These are phyloP conservation scores for Unio delphinus DNA, from an alignment of 2,888 invertebrate species.

Conservation along the genomic window DNA sequence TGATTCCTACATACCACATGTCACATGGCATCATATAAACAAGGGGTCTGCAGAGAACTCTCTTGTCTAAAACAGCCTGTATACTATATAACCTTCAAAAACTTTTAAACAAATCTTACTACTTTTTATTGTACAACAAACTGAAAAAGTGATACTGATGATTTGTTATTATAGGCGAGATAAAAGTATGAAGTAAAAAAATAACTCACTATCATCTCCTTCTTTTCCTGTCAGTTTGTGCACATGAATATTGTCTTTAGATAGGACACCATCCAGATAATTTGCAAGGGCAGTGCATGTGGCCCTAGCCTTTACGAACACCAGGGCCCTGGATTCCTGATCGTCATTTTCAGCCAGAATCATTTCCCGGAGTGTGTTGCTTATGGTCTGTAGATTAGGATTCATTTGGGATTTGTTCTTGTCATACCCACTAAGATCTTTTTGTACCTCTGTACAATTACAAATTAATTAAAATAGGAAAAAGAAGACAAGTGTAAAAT, in stretches of 20 bases:
- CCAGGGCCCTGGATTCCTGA: constrained; percentile 38
- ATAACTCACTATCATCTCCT: constrained; percentile 19
- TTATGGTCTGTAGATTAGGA: constrained; percentile 39
- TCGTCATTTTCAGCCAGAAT: constrained; percentile 20
- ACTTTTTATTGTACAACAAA: too few species aligned
- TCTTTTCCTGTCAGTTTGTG: constrained; percentile 23
- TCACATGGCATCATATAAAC: too few species aligned
- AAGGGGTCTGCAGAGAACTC: too few species aligned
- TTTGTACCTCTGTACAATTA: constrained; percentile 26
- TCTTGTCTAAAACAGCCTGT: too few species aligned
- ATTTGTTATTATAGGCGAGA: too few species aligned
- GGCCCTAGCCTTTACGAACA: constrained; percentile 52
- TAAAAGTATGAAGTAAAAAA: neutral
- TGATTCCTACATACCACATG: too few species aligned
- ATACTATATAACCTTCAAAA: too few species aligned
- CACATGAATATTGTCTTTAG: constrained; percentile 5
- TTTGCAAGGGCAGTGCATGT: constrained; percentile 39
- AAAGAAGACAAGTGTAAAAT: too few species aligned
- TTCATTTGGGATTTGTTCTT: constrained; percentile 19
- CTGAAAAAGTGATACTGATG: too few species aligned
- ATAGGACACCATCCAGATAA: constrained; percentile 33
- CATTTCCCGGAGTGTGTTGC: constrained; percentile 24
- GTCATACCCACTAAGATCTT: constrained; percentile 11
- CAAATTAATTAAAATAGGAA: too few species aligned
- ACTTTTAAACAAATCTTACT: too few species aligned